A percentile compares a stretch with the other conserved stretches of the same genome.
phyloP scores from a whole-genome alignment of 2,797 vertebrate genomes.

The Xenops minutus region DNA sequence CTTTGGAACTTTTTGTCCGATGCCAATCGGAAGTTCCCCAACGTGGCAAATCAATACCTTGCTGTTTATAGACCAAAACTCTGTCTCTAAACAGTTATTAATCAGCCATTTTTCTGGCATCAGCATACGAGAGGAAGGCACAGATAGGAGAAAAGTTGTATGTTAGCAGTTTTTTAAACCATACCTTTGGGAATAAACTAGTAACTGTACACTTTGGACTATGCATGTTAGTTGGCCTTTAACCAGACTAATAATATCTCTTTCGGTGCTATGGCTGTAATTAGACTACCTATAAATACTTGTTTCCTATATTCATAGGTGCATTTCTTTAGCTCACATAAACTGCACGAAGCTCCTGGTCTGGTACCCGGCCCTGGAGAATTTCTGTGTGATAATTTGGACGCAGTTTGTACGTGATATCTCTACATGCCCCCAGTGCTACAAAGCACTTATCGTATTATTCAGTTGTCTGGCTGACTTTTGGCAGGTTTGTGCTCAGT shows the following conservation, averaged over 20 bases:
- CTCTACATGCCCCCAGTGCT: neutral
- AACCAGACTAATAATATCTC: neutral
- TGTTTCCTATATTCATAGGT: neutral
- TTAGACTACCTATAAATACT: neutral
- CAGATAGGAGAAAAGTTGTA: neutral
- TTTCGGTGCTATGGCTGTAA: neutral
- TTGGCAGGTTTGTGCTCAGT: neutral
- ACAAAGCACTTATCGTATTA: neutral
- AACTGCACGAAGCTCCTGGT: neutral
- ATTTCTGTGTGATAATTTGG: neutral
- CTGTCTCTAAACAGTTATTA: no score
- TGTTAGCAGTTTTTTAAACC: neutral
- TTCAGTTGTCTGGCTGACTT: neutral
- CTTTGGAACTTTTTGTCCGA: no score
- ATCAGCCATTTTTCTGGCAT: no score
- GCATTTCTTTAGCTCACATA: neutral
- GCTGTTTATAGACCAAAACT: no score
- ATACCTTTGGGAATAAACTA: neutral
- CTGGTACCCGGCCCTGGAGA: neutral
- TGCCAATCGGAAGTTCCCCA: no score
- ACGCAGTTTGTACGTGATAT: neutral
- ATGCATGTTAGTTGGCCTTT: accelerated
- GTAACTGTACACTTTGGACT: neutral
- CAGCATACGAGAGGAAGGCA: neutral
- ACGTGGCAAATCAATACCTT: no score